Base-by-base conservation (phyloP, 2,113 vertebrate genomes). In the Aleadryas rufinucha region DNA sequence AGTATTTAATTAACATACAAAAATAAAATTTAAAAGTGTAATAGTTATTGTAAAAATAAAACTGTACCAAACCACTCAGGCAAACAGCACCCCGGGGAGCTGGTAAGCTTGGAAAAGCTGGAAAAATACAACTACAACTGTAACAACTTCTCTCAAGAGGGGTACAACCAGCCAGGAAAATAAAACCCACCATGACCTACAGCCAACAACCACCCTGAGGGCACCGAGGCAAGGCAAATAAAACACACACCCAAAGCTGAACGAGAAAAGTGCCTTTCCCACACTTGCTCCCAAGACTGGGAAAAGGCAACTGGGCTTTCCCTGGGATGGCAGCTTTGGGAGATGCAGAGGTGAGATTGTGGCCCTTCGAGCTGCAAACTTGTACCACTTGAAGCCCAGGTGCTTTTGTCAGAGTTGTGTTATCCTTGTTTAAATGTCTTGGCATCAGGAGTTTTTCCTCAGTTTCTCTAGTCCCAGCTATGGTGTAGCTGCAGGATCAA, bases 1-100 rank as follows among this genome's bases (percentile, higher is more conserved):
- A 69, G 39, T 89, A 96, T 97, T 97, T 97, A 96, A 97, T 98
- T 97, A 98, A 96, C 97, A 96, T 97, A 96, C 88, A 95, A 97
- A 98, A 97, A 97, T 96, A 98, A 97, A 69, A 96, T 97, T 96
- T 92, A 91, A 81, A 96, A 93, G 94, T 96, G 97, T 95, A 97
- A 95, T 92, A 92, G 93, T 96, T 93, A 71, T 93, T 93, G 91
- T 96, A 97, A 94, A 96, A 97, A 96, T 96, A 94, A 96, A 97
- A 96, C 96, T 65, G 75, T 71, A 92, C 85, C 96, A 97, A 96
- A 96, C 91, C 96, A 96, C 84, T 92, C 96, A 94, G 89, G 95
- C 75, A 95, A 95, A 93, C 82, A 78, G 95, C 33, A 42, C 96
- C 70, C 89, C 11, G 20, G 89, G 63, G 92, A 90, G 83, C 27